phyloP scores from a whole-genome alignment of 2,113 vertebrate genomes.

The Salminus brasiliensis region DNA sequence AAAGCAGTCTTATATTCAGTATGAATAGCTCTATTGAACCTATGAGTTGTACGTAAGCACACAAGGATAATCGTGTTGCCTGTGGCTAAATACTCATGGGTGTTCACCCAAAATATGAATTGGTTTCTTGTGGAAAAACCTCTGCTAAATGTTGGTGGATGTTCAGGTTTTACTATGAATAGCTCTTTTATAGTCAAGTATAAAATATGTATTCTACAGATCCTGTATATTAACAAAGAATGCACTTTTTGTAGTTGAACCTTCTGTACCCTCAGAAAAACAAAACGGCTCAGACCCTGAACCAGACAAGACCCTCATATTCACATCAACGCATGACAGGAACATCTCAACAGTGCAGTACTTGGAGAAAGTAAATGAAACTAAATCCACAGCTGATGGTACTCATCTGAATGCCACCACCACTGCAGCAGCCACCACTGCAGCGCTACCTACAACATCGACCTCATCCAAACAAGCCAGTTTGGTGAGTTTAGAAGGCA shows the following conservation, averaged over 20 bases:
- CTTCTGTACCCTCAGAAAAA: neutral
- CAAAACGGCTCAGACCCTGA: neutral
- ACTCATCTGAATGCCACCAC: neutral
- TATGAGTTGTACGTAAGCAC: constrained; percentile 11
- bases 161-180: neutral
- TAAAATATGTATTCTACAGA: neutral
- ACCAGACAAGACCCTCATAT: neutral
- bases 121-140: neutral
- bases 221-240: neutral
- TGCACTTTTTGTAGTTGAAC: neutral
- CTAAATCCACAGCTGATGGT: neutral
- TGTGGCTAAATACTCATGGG: constrained; percentile 41
- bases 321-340: neutral
- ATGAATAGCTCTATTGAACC: neutral
- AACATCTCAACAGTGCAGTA: neutral
- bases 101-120: constrained; percentile 11
- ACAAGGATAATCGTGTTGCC: constrained; percentile 52
- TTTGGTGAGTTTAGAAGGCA: neutral
- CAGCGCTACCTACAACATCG: neutral
- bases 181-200: neutral
- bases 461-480: neutral
- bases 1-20: neutral
- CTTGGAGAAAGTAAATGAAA: neutral
- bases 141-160: neutral
- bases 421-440: too few species aligned